Conservation (phyloP, 2,888 invertebrate species). For the Bombylius major region DNA sequence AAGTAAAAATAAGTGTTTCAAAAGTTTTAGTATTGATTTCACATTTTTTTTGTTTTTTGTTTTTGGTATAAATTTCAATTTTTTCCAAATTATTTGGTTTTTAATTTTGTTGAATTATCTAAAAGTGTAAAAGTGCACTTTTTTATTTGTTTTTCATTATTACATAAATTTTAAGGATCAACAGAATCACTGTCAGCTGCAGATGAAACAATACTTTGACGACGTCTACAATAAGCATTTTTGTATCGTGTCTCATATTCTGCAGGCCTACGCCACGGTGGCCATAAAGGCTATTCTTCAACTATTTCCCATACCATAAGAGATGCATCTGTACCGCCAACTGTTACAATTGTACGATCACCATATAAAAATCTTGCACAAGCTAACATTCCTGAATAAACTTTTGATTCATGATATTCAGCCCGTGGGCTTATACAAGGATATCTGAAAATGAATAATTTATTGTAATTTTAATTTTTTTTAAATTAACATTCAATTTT, state of each 20-base stretch:
- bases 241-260: slow-evolving; percentile 21
- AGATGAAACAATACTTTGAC: slow-evolving; percentile 31
- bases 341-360: slow-evolving; percentile 71
- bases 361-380: slow-evolving; percentile 73
- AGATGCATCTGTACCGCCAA: slow-evolving; percentile 78
- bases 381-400: slow-evolving; percentile 71
- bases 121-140: neutral
- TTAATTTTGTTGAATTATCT: no score
- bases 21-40: no score
- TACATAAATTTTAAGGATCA: slow-evolving; percentile 14
- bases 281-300: slow-evolving; percentile 39
- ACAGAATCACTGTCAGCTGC: slow-evolving; percentile 33
- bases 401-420: slow-evolving; percentile 78
- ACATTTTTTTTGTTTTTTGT: no score
- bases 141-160: no score
- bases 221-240: slow-evolving; percentile 26
- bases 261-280: slow-evolving; percentile 15
- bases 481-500: neutral
- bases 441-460: slow-evolving; percentile 41
- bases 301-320: slow-evolving; percentile 85
- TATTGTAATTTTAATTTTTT: neutral
- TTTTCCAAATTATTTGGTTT: no score
- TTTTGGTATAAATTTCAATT: no score
- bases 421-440: slow-evolving; percentile 77
- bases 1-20: no score